Evolutionary conservation across 2,888 invertebrate species (phyloP).

Genomic region (Callinectes sapidus): DNA sequence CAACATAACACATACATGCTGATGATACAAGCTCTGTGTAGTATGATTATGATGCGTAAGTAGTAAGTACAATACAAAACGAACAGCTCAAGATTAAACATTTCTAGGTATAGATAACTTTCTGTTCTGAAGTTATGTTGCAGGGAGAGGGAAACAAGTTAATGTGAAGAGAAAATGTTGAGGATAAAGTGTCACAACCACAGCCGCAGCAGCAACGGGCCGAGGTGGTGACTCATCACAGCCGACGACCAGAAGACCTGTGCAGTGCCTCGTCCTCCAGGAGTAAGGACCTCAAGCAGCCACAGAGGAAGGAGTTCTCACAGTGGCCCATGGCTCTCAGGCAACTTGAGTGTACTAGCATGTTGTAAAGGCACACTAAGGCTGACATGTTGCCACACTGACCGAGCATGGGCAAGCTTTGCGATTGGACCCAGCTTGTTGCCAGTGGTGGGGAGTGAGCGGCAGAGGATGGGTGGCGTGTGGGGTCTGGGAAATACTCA

Average conservation of each 20-base stretch:
- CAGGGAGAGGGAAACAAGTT: slow-evolving; percentile 52
- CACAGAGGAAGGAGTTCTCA: slow-evolving; percentile 43
- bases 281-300: slow-evolving; percentile 47
- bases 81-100: slow-evolving; percentile 62
- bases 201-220: slow-evolving; percentile 63
- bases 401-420: slow-evolving; percentile 45
- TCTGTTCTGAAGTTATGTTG: slow-evolving; percentile 57
- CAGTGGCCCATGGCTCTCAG: slow-evolving; percentile 60
- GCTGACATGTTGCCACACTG: slow-evolving; percentile 58
- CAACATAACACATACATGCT: slow-evolving; percentile 67
- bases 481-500: slow-evolving; percentile 49
- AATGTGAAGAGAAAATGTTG: slow-evolving; percentile 56
- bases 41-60: slow-evolving; percentile 67
- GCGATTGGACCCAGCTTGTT: slow-evolving; percentile 52
- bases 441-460: slow-evolving; percentile 49
- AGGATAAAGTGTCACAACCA: slow-evolving; percentile 64
- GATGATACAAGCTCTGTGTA: slow-evolving; percentile 64
- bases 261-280: slow-evolving; percentile 59
- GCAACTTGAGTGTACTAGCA: slow-evolving; percentile 58
- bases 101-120: slow-evolving; percentile 56
- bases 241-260: slow-evolving; percentile 70
- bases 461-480: slow-evolving; percentile 51
- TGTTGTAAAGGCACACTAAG: slow-evolving; percentile 53
- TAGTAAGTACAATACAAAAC: slow-evolving; percentile 66
- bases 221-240: slow-evolving; percentile 64